Base-by-base conservation (phyloP, 53 echinoderm and acorn worm species). In the Temnopleurus reevesii region DNA sequence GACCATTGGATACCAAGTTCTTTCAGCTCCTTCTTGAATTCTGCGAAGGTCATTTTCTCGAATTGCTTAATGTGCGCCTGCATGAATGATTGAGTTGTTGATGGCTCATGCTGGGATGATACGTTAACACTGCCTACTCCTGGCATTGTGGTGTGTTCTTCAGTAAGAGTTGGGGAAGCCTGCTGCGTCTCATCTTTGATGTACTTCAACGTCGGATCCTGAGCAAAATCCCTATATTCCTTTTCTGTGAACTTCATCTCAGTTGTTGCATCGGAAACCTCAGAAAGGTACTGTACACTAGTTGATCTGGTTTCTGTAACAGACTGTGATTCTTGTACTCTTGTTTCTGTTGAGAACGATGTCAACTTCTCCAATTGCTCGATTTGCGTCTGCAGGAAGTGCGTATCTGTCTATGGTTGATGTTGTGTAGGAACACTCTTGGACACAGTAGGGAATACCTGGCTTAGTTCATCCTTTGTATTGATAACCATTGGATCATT, bases 51-150 rank as follows among this genome's bases (percentile, higher is more conserved):
- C 31, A 66, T 66, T 31, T 87, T 87, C 25, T 87, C 71, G 28
- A 87, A 35, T 51, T 71, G 88, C 51, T 87, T 54, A n/a, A 87
- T 53, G 51, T 87, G 71, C 28, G 71, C 71, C 55, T 87, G 88
- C 27, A 87, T 87, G 88, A 47, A 12, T 9, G 49, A 53, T 34
- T 87, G 51, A 27, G 46, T 29, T 17, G 71, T 87, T 87, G 46
- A 26, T 2, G 71, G 71, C 19, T 46, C 23, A 29, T 66, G 71
- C 34, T 87, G 88, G 31, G 19, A 26, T 47, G 66, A 65, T 30
- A 53, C 33, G 35, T 27, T 66, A 38, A 53, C 21, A 18, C 26
- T 28, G 17, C 30, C 4, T 13, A 64, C 31, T 46, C 53, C 31
- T 8, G 88, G 66, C 88, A 87, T 87, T 5, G 21, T 31, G 8